Conservation (phyloP, 2,888 invertebrate genomes). For the Acholoe squamosa region DNA sequence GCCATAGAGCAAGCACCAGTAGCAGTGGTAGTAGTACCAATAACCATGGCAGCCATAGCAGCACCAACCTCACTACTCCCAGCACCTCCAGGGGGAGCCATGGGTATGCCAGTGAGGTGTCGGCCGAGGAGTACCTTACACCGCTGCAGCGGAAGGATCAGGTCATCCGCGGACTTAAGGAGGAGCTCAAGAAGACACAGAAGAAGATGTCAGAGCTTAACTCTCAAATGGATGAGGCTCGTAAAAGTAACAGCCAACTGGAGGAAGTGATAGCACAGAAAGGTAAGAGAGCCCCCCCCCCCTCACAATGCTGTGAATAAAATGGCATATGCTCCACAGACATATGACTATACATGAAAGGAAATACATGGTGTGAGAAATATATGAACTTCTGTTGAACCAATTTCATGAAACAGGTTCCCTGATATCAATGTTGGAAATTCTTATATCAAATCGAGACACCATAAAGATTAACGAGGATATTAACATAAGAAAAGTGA, state of each 20-base stretch:
- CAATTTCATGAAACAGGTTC: no score
- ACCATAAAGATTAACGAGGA: no score
- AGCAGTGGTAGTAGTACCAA: not conserved
- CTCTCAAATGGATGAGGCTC: not conserved
- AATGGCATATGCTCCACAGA: no score
- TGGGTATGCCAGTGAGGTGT: constrained; percentile 52
- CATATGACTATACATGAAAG: no score
- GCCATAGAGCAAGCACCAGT: not conserved
- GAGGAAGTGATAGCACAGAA: constrained; percentile 19
- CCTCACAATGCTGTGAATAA: no score
- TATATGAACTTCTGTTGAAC: no score
- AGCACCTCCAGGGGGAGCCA: not conserved
- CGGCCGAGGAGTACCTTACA: constrained; percentile 65
- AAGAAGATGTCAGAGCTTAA: constrained; percentile 23
- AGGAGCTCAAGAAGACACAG: constrained; percentile 59
- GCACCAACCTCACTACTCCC: not conserved
- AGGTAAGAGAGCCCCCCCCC: no score
- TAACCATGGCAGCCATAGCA: constrained; percentile 22
- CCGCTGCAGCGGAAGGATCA: constrained; percentile 65
- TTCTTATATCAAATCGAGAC: no score
- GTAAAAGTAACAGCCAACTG: not conserved
- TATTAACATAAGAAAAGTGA: no score
- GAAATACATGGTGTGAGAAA: no score
- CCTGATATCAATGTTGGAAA: no score
- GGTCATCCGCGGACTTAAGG: constrained; percentile 58